A percentile compares a stretch with the other conserved stretches of the same genome.
Evolutionary conservation across 2,888 invertebrate genomes (phyloP).

Genomic region (Drymonia ruficornis): DNA sequence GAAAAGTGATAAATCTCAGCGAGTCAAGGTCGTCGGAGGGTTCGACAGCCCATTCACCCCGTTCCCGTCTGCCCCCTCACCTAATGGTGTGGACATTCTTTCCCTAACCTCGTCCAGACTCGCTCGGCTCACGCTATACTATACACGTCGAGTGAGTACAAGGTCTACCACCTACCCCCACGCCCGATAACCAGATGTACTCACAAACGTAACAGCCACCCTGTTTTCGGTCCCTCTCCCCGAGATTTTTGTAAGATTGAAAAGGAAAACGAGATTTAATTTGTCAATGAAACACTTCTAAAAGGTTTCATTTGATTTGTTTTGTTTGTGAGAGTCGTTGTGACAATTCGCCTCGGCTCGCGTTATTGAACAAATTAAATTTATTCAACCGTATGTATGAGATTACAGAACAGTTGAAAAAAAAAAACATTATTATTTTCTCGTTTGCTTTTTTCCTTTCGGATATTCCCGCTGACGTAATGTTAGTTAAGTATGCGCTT

Average conservation of each 20-base stretch:
- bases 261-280: conserved; percentile 49
- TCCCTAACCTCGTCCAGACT: conserved; percentile 68
- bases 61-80: conserved; percentile 73
- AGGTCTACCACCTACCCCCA: conserved; percentile 44
- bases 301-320: conserved; percentile 41
- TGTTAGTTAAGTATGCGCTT: neutral
- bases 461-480: conserved; percentile 16
- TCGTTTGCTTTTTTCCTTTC: conserved; percentile 16
- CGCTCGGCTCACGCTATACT: conserved; percentile 55
- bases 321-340: conserved; percentile 34
- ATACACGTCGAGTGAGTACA: conserved; percentile 56
- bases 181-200: conserved; percentile 47
- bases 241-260: conserved; percentile 44
- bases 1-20: conserved; percentile 80
- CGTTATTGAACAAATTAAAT: conserved; percentile 27
- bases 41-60: conserved; percentile 82
- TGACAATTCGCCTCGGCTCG: conserved; percentile 34
- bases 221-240: conserved; percentile 42
- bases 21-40: conserved; percentile 81
- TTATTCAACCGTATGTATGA: conserved; percentile 30
- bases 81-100: conserved; percentile 80
- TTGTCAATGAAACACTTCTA: conserved; percentile 46
- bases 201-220: conserved; percentile 50
- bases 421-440: conserved; percentile 22
- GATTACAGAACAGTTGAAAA: conserved; percentile 25